Percentiles rank a stretch among this genome's conserved stretches.
Evolutionary conservation across 2,113 vertebrate genomes (phyloP).

Genomic region (Fregetta grallaria): DNA sequence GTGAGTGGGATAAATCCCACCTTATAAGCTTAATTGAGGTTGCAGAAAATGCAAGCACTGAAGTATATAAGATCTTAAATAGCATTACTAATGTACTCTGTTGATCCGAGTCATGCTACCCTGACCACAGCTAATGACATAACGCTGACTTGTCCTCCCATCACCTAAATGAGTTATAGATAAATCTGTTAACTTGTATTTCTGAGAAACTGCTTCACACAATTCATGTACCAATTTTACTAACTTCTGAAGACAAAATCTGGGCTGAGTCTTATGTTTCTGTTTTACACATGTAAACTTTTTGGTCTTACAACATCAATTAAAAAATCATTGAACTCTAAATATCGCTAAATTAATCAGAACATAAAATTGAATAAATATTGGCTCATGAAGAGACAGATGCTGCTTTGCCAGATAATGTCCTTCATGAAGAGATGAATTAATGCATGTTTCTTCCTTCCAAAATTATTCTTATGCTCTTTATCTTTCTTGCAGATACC

Average conservation of each 20-base stretch:
- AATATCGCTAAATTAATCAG: neutral
- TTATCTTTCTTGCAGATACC: constrained; percentile 1
- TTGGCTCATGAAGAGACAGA: constrained; percentile 3
- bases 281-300: neutral
- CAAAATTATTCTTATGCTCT: neutral
- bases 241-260: neutral
- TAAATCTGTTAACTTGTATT: neutral
- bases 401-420: neutral
- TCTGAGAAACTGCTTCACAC: neutral
- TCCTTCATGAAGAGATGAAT: neutral
- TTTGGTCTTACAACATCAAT: neutral
- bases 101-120: constrained; percentile 13
- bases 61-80: neutral
- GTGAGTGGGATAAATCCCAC: neutral
- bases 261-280: neutral
- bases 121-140: constrained; percentile 30
- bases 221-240: neutral
- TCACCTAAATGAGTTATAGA: constrained; percentile 9
- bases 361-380: constrained; percentile 18
- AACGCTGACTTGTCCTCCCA: constrained; percentile 12
- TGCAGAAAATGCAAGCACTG: neutral
- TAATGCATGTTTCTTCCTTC: neutral
- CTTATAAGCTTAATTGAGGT: neutral
- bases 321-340: neutral
- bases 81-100: neutral